phyloP scores from a whole-genome alignment of 2,888 invertebrate genomes.

The Drosophila atroscutellata region DNA sequence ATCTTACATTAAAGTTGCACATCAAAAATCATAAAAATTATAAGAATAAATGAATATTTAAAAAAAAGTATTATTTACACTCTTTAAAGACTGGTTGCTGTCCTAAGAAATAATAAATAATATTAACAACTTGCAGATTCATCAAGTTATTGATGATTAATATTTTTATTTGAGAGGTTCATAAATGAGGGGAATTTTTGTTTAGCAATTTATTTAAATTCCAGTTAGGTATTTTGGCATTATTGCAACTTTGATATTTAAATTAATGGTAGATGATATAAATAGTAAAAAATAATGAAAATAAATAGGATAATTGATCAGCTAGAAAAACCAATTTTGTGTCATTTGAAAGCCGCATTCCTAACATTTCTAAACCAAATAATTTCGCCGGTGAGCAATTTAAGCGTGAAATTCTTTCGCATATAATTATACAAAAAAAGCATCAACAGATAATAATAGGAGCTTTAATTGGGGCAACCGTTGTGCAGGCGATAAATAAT shows the following conservation, averaged over 20 bases:
- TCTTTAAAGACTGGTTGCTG: neutral
- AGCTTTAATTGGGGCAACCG: slow-evolving; percentile 27
- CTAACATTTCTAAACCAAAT: neutral
- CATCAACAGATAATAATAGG: slow-evolving; percentile 1
- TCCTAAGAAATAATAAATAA: neutral
- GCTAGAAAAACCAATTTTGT: neutral
- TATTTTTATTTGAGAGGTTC: neutral
- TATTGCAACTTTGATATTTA: neutral
- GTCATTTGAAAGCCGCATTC: neutral
- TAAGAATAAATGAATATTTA: neutral
- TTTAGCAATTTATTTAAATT: neutral
- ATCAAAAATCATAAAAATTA: neutral
- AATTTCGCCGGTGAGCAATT: slow-evolving; percentile 10
- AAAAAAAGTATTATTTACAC: too few species aligned
- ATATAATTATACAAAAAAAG: neutral
- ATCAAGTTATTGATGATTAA: too few species aligned
- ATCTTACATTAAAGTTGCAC: neutral
- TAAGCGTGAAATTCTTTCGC: slow-evolving; percentile 14
- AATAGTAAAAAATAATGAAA: neutral
- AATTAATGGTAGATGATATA: neutral
- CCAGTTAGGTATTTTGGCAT: neutral
- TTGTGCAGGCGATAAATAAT: slow-evolving; percentile 44
- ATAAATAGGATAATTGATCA: slow-evolving; percentile 4
- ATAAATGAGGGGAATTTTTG: neutral
- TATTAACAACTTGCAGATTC: neutral